Conservation (phyloP, 2,797 vertebrate genomes). For the Thamnophis elegans region DNA sequence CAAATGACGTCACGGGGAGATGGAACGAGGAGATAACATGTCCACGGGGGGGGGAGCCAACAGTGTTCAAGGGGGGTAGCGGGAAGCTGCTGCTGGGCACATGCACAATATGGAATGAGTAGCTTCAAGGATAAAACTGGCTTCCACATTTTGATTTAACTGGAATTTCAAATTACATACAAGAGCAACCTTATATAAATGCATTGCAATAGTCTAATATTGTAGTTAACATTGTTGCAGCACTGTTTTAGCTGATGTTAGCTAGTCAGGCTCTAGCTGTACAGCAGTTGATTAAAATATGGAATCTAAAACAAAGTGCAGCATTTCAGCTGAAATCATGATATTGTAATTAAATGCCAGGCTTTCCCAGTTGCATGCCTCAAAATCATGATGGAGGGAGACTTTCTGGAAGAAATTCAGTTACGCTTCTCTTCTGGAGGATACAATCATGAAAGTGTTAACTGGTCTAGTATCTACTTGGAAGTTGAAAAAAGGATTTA, state of each 20-base stretch:
- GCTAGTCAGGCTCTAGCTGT: background rate
- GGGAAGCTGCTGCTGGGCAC: no score
- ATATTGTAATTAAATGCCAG: constrained; percentile 28
- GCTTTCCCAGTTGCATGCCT: constrained; percentile 7
- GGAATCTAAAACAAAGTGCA: constrained; percentile 15
- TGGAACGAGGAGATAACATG: no score
- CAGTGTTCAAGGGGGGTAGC: no score
- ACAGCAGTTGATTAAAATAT: background rate
- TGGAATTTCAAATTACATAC: background rate
- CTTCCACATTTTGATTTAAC: background rate
- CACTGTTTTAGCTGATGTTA: background rate
- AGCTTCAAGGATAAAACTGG: background rate
- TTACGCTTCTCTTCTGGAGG: constrained; percentile 20
- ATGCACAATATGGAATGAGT: background rate
- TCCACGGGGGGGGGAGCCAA: no score
- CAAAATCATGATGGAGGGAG: constrained; percentile 7
- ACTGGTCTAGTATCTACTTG: background rate
- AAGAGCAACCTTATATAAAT: background rate
- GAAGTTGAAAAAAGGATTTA: background rate
- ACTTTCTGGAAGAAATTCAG: constrained; percentile 15
- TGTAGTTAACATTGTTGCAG: background rate
- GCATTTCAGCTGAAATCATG: constrained; percentile 21
- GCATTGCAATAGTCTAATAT: background rate
- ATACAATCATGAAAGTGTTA: background rate
- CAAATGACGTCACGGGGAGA: no score